Evolutionary conservation across 2,797 vertebrate species (phyloP).

Genomic region (Sebastes taczanowskii): DNA sequence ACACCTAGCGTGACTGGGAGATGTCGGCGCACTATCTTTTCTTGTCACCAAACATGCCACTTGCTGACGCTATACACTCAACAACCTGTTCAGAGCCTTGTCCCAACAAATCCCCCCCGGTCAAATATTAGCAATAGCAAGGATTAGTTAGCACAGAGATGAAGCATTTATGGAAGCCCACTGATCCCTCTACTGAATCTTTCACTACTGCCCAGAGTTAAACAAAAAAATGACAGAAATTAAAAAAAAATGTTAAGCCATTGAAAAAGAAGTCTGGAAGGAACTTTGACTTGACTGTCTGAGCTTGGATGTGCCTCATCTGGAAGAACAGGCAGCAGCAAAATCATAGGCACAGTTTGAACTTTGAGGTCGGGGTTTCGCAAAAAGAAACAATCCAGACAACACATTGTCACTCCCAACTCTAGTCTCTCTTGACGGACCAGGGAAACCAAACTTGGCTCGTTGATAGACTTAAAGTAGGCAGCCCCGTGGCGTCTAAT

Average conservation of each 20-base stretch:
- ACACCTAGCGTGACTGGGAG: constrained; percentile 37
- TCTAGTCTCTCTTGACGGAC: too few species aligned
- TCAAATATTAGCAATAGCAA: constrained; percentile 4
- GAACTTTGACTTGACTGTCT: not conserved
- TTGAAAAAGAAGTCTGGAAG: not conserved
- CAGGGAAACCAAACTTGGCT: too few species aligned
- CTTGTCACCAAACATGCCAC: constrained; percentile 66
- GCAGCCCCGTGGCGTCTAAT: too few species aligned
- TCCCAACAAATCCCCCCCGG: constrained; percentile 29
- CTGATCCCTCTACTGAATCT: too few species aligned
- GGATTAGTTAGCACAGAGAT: not conserved
- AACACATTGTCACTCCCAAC: too few species aligned
- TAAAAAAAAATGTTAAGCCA: too few species aligned
- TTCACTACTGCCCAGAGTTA: not conserved
- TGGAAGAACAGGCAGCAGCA: not conserved
- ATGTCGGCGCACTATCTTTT: constrained; percentile 51
- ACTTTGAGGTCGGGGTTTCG: too few species aligned
- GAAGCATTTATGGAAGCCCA: not conserved
- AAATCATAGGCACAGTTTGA: not conserved
- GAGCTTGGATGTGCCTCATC: not conserved
- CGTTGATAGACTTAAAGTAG: too few species aligned
- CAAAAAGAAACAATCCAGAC: too few species aligned
- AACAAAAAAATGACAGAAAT: not conserved
- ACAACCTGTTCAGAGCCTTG: constrained; percentile 45
- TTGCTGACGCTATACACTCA: constrained; percentile 35